Evolutionary conservation across 2,888 invertebrate species (phyloP), one percentile per base, ranked within the genome.

Genomic region (Limnephilus auricula): DNA sequence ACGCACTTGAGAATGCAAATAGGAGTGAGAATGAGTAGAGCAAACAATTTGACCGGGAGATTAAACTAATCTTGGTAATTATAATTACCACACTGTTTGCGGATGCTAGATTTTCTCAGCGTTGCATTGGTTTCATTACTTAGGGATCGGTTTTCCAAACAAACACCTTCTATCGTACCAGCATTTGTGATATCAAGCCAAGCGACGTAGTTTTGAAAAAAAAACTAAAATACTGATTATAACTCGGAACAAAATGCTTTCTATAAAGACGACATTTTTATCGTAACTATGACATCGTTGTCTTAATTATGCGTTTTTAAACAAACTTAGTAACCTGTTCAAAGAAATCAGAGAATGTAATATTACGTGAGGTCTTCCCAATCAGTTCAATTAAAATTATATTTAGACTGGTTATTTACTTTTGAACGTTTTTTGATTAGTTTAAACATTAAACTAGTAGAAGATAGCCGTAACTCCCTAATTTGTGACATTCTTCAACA

Each of bases 321-420:
- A n/a, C n/a, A n/a, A n/a, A n/a, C n/a, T 65, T 65, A 40, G 85
- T 50, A 45, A 85, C 40, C 31, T 30, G 50, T 65, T 65, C 65
- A 85, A 31, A 25, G 31, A 45, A 45, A n/a, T 85, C 12, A 6
- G 0, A 4, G 13, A 32, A 34, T 3, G 15, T n/a, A 34, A 83
- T 40, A 45, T 45, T 34, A 45, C n/a, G 45, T 30, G 50, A 85
- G 85, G 45, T 85, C 13, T 85, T 80, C 85, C 37, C 40, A 50
- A 85, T 50, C 85, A 30, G 85, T n/a, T 30, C 85, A 37, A 40
- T 85, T 40, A 85, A 45, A 45, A 25, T 30, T 85, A 37, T 40
- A 40, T 85, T 85, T 40, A 30, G 85, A 85, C 40, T 5, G 31
- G 40, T 40, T 85, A 45, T 30, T 30, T 37, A 85, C 45, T 80